Conservation (phyloP, 2,888 invertebrate species). For the Netelia inedita region DNA sequence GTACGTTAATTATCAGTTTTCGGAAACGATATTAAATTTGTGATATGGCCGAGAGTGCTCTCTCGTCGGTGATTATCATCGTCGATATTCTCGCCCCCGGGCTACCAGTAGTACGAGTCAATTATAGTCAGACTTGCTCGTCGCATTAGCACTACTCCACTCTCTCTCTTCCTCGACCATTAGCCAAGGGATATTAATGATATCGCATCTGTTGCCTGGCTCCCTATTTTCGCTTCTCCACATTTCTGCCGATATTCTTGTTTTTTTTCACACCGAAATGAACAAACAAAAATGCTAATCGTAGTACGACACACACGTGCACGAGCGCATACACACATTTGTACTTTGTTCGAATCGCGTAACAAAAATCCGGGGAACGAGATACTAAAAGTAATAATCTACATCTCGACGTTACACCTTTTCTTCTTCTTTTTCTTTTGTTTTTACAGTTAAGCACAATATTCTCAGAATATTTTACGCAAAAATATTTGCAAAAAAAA, state of each 20-base stretch:
- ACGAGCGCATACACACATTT: background rate
- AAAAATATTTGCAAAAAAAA: background rate
- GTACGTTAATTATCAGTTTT: slow-evolving; percentile 24
- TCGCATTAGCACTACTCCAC: background rate
- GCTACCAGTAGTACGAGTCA: slow-evolving; percentile 19
- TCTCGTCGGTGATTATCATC: background rate
- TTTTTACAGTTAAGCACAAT: background rate
- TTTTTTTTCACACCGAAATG: no score
- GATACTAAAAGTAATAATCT: no score
- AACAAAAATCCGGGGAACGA: background rate
- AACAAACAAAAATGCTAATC: no score
- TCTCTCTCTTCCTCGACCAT: background rate
- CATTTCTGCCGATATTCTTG: no score
- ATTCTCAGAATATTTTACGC: background rate
- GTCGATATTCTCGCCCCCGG: background rate
- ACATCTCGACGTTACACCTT: no score
- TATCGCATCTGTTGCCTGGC: no score
- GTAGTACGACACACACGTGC: no score
- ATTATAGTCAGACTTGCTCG: slow-evolving; percentile 6
- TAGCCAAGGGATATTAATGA: no score
- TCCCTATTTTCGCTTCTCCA: no score
- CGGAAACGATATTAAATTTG: slow-evolving; percentile 19
- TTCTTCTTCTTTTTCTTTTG: background rate
- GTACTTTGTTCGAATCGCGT: background rate
- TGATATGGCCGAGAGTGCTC: slow-evolving; percentile 14